A percentile compares a stretch with the other conserved stretches of the same genome.
Conservation (phyloP, 2,888 invertebrate species). For the Machimus rusticus region DNA sequence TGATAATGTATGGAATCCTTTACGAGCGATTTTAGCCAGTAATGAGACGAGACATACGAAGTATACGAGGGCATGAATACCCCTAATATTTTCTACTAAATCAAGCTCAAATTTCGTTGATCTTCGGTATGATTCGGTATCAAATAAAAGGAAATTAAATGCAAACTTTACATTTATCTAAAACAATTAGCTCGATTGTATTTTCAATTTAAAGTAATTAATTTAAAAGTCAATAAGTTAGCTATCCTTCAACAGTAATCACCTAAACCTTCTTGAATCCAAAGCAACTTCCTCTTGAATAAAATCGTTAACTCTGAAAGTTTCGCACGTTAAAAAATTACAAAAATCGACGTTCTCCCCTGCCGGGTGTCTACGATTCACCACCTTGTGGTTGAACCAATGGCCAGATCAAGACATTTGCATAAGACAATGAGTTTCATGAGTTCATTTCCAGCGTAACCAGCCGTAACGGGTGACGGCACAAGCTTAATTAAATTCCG, state of each 20-base stretch:
- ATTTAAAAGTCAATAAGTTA: background rate
- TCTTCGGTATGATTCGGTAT: too few relatives aligned
- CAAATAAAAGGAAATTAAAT: too few relatives aligned
- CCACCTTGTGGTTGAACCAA: background rate
- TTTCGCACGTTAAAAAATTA: background rate
- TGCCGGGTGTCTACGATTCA: background rate
- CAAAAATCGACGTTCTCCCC: background rate
- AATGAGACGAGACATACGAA: too few relatives aligned
- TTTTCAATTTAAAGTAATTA: background rate
- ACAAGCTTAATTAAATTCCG: conserved; percentile 3
- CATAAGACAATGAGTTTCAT: conserved; percentile 1
- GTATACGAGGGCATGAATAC: too few relatives aligned
- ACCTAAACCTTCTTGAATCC: background rate
- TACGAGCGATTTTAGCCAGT: too few relatives aligned
- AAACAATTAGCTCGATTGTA: background rate
- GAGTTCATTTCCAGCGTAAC: background rate
- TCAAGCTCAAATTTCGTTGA: too few relatives aligned
- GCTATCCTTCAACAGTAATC: background rate
- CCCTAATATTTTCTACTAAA: too few relatives aligned
- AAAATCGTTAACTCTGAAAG: background rate
- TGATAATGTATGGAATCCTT: too few relatives aligned
- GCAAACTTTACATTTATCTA: too few relatives aligned
- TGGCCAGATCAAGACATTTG: background rate
- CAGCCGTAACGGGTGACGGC: conserved; percentile 12
- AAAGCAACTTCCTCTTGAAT: background rate